A percentile compares a stretch with the other conserved stretches of the same genome.
Conservation (phyloP, 2,113 vertebrate species). For the Aldabrachelys gigantea region DNA sequence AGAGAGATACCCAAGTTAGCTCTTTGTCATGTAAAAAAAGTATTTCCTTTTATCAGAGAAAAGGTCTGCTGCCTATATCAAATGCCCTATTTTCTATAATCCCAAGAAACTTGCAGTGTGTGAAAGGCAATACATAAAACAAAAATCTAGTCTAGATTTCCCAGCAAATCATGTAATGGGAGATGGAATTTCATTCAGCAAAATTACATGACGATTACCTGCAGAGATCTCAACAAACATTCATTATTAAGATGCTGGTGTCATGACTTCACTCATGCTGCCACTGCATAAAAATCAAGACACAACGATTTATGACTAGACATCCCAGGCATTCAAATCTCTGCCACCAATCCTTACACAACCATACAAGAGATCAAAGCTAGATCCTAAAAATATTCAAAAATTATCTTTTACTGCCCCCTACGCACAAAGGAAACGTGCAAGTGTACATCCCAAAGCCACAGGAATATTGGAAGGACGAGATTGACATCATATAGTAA, state of each 20-base stretch:
- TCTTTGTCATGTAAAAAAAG: not conserved
- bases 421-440: rapidly evolving
- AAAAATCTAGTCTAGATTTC: not conserved
- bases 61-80: not conserved
- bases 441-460: not conserved
- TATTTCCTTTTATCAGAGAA: not conserved
- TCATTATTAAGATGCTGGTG: not conserved
- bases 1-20: not conserved
- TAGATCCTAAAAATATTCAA: not conserved
- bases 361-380: not conserved
- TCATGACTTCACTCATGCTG: not conserved
- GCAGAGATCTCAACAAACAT: not conserved
- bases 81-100: not conserved
- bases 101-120: not conserved
- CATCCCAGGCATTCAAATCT: not conserved
- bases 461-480: not conserved
- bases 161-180: not conserved
- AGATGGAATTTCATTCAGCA: not conserved
- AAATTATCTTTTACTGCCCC: not conserved
- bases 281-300: not conserved
- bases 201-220: not conserved
- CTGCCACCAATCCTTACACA: not conserved
- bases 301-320: not conserved
- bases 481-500: not conserved
- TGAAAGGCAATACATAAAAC: not conserved